These are phyloP conservation scores for Ephestia elutella DNA, from an alignment of 1,140 invertebrate genomes.

Conservation along the genomic window DNA sequence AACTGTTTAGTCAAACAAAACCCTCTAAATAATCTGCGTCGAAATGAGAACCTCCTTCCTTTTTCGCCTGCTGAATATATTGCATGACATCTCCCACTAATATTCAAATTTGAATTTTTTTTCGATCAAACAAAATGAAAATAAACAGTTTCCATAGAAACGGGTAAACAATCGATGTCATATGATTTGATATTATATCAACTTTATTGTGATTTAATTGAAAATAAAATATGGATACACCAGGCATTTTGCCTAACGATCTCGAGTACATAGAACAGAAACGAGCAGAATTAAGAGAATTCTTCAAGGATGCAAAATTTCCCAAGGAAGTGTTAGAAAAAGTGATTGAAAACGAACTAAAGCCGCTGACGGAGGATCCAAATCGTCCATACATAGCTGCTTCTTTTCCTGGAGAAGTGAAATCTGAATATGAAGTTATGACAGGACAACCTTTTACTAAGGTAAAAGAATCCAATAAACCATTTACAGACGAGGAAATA, in stretches of 20 bases:
- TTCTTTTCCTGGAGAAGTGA: constrained; percentile 37
- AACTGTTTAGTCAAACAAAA: no score
- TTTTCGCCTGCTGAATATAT: neutral
- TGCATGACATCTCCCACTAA: neutral
- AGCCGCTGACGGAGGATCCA: constrained; percentile 26
- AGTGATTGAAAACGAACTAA: constrained; percentile 59
- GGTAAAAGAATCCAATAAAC: constrained; percentile 45
- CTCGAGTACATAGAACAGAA: constrained; percentile 42
- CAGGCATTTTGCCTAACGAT: constrained; percentile 14
- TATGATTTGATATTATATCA: neutral
- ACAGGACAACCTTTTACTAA: constrained; percentile 62
- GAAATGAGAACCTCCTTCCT: no score
- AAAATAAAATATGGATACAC: constrained; percentile 16
- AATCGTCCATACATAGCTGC: constrained; percentile 50
- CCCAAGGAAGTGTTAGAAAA: constrained; percentile 43
- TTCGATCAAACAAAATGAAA: constrained; percentile 28
- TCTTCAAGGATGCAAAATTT: constrained; percentile 52
- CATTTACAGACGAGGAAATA: constrained; percentile 46
- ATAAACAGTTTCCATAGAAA: constrained; percentile 24
- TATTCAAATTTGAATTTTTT: constrained; percentile 18
- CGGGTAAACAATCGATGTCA: constrained; percentile 12
- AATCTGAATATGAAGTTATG: constrained; percentile 64
- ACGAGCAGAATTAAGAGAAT: constrained; percentile 42
- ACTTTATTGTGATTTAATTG: constrained; percentile 5
- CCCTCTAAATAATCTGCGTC: no score